Evolutionary conservation across 2,113 vertebrate species (phyloP).

Genomic region (Tetraodon nigroviridis): DNA sequence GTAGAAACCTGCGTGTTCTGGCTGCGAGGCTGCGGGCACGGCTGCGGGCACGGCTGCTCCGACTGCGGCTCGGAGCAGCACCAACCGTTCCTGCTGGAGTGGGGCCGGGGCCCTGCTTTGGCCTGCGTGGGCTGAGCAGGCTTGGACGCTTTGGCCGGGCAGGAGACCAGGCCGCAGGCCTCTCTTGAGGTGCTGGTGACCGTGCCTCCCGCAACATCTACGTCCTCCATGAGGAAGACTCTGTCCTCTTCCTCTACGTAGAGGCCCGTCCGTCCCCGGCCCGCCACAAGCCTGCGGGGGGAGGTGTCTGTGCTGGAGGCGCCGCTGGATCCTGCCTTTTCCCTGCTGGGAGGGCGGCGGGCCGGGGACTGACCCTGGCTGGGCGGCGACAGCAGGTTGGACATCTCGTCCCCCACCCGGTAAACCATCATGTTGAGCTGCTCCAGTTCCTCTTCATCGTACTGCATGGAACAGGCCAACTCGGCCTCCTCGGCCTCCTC

Average conservation of each 20-base stretch:
- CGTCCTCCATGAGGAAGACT: conserved; percentile 95
- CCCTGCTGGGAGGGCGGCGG: conserved; percentile 55
- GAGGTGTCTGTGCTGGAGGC: conserved; percentile 76
- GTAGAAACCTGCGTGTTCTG: conserved; percentile 62
- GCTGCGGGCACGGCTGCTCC: conserved; percentile 55
- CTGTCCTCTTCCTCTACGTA: conserved; percentile 81
- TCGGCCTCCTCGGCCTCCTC: conserved; percentile 82
- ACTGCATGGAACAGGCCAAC: conserved; percentile 96
- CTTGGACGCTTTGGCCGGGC: conserved; percentile 57
- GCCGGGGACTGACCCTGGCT: conserved; percentile 87
- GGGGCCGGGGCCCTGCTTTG: conserved; percentile 26
- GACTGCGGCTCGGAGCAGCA: conserved; percentile 47
- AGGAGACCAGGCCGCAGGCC: conserved; percentile 37
- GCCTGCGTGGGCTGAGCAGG: conserved; percentile 25
- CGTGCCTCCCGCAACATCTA: conserved; percentile 77
- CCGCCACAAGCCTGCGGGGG: conserved; percentile 63
- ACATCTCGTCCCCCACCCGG: conserved; percentile 92
- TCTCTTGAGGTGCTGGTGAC: conserved; percentile 58
- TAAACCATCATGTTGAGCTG: conserved; percentile 95
- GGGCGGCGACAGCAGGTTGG: conserved; percentile 90
- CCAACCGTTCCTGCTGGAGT: conserved; percentile 61
- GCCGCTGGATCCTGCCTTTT: conserved; percentile 55
- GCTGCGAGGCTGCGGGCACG: conserved; percentile 50
- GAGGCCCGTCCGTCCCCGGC: conserved; percentile 43
- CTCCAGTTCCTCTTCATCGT: conserved; percentile 93